A percentile compares a stretch with the other conserved stretches of the same genome.
Conservation (phyloP, 2,113 vertebrate species). For the Malurus cyaneus region DNA sequence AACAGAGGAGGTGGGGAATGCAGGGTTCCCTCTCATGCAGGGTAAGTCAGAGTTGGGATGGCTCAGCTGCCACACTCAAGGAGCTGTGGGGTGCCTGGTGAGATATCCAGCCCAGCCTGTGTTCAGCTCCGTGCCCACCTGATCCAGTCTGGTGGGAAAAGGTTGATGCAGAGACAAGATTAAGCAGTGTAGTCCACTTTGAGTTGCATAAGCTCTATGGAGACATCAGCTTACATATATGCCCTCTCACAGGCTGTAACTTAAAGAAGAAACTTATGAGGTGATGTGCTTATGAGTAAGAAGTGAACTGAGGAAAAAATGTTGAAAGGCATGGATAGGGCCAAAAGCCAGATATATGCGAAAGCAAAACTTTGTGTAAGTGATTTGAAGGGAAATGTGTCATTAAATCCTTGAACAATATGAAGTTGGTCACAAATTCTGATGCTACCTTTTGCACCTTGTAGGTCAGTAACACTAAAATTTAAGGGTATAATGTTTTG, state of each 20-base stretch:
- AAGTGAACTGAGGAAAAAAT: background rate
- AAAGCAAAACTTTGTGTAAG: background rate
- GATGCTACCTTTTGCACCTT: background rate
- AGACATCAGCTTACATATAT: background rate
- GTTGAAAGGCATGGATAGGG: background rate
- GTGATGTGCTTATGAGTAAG: background rate
- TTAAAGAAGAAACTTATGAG: background rate
- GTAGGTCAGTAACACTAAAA: background rate
- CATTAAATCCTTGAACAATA: background rate
- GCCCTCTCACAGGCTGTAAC: background rate
- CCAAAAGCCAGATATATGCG: background rate
- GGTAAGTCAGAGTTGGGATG: background rate
- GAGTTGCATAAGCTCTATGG: background rate
- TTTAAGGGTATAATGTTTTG: background rate
- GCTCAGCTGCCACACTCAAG: background rate
- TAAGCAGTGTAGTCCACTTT: background rate
- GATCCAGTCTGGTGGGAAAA: background rate
- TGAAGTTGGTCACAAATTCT: background rate
- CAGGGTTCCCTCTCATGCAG: fast-evolving
- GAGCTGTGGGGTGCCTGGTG: background rate
- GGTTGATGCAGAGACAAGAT: background rate
- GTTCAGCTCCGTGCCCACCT: background rate
- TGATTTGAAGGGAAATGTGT: background rate
- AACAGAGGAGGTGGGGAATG: background rate
- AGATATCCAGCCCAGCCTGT: background rate